Evolutionary conservation across 2,113 vertebrate species (phyloP), one percentile per base, ranked within the genome.

Genomic region (Leptocoma aspasia): DNA sequence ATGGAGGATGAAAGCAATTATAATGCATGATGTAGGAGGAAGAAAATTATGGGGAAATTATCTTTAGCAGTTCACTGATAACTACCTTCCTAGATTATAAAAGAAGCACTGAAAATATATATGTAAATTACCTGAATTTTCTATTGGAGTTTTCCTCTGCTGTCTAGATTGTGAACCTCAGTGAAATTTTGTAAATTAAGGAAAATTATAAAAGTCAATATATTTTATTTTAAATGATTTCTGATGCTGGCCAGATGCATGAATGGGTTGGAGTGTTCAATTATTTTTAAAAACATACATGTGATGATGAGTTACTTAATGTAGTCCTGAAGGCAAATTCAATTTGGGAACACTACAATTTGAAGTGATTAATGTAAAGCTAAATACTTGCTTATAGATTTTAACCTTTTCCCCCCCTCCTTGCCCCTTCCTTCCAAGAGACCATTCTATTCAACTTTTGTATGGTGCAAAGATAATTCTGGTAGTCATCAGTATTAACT

Each of bases 21-120:
- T 93, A 92, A 90, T 69, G 35, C 70, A 37, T 49, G 61, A 91
- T 92, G 79, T 88, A 95, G 81, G 94, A 97, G 82, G 73, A 96
- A 96, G 91, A 88, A 96, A 96, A 97, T 96, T 92, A 95, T 79
- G 80, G 93, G 72, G 84, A 95, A 96, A 71, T 95, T 94, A 91
- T 94, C 89, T 89, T 90, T 75, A 92, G 45, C 50, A 73, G 65
- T 91, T 84, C 93, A 56, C 54, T 72, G 94, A 96, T 88, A 94
- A 94, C 68, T 86, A 39, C 33, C 57, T 78, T 91, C 52, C 93
- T 28, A 88, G 53, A 82, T 91, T 93, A 95, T 72, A 41, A 94
- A 90, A 96, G 90, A 83, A 60, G 92, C 66, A 87, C 56, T 50
- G 78, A 91, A 96, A 91, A 61, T 53, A 71, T 92, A 54, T 90